Base-by-base conservation (phyloP, 1,140 invertebrate genomes). In the Listronotus bonariensis region DNA sequence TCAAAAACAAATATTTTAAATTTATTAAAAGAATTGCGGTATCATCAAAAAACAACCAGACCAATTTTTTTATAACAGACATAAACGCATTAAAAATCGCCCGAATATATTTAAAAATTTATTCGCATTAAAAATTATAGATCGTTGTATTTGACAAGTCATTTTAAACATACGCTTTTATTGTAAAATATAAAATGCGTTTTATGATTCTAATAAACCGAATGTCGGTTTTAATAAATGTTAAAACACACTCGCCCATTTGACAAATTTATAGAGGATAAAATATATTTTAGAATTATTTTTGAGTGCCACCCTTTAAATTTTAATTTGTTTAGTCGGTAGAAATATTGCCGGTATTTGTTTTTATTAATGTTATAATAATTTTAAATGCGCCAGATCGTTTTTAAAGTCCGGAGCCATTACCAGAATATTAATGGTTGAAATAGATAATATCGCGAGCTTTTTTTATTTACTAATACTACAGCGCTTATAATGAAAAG, bases 341-440 rank as follows among this genome's bases (percentile, higher is more conserved):
- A 34, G 59, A 62, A 54, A 62, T 62, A 62, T 62, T 10, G 31
- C 59, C 49, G 14, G 61, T 63, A 63, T 63, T 63, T 56, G 61
- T 63, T 63, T 63, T 63, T 63, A 63, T 63, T 63, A 63, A 56
- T 63, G 61, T 63, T 63, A 63, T 63, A 63, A 63, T 63, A 63
- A 63, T 63, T 63, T 63, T 55, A 63, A 63, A 63, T 54, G 61
- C 20, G 15, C 14, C 31, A 5, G 43, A n/a, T 31, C 61, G 41
- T 63, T 63, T 63, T 63, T 63, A 55, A 63, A 56, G 26, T 63
- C 38, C 42, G 32, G 41, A 6, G 3, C 17, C 45, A 38, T 26
- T 51, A 41, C 26, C n/a, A 6, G 41, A 2, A 26, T 20, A 56
- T 40, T 46, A 56, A 54, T 41, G 61, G 20, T 15, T 11, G 10